phyloP scores from a whole-genome alignment of 2,113 vertebrate genomes.

The Paratilapia polleni region DNA sequence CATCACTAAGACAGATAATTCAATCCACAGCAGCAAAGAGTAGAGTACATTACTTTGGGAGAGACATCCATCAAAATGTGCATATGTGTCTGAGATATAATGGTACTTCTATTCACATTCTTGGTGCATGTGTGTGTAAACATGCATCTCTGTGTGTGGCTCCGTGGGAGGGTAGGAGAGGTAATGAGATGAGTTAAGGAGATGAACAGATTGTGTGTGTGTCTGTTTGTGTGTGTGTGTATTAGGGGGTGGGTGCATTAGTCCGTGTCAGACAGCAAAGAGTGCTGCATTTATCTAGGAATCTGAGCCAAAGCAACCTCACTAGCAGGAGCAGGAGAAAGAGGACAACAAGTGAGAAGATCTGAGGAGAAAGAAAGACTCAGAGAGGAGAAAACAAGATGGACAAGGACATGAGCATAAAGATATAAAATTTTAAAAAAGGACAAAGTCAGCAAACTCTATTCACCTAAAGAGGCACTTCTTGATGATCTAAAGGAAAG shows the following conservation, averaged over 20 bases:
- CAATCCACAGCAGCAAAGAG: neutral
- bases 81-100: neutral
- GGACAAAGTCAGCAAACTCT: neutral
- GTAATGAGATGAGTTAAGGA: conserved; percentile 60
- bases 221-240: conserved; percentile 35
- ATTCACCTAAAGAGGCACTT: conserved; percentile 13
- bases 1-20: neutral
- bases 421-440: conserved; percentile 14
- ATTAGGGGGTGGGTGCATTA: conserved; percentile 75
- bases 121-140: conserved; percentile 22
- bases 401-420: neutral
- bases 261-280: conserved; percentile 81
- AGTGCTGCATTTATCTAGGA: conserved; percentile 81
- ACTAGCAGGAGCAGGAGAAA: conserved; percentile 57
- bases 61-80: neutral
- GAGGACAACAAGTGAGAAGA: conserved; percentile 48
- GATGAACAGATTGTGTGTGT: conserved; percentile 54
- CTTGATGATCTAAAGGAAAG: conserved; percentile 13
- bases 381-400: conserved; percentile 15
- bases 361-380: conserved; percentile 23
- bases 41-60: neutral
- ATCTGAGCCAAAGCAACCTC: conserved; percentile 80
- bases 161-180: conserved; percentile 39
- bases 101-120: neutral
- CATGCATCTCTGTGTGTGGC: conserved; percentile 37